Evolutionary conservation across 2,113 vertebrate genomes (phyloP).

Genomic region (Oryzias javanicus): DNA sequence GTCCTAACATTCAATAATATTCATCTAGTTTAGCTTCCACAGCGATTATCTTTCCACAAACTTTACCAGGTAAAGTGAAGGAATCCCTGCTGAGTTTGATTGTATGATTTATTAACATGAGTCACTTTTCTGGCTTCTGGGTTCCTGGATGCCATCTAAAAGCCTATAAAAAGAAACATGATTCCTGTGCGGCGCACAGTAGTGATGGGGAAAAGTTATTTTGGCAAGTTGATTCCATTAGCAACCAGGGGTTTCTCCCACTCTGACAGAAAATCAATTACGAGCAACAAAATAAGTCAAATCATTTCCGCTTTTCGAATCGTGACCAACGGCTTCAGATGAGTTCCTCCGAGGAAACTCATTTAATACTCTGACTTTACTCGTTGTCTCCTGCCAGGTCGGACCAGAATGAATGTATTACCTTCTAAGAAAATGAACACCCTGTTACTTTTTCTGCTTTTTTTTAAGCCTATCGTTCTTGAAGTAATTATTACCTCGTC

Average conservation of each 20-base stretch:
- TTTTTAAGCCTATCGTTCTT: conserved; percentile 7
- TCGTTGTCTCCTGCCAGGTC: conserved; percentile 29
- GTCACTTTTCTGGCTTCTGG: too few species aligned
- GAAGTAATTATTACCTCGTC: conserved; percentile 15
- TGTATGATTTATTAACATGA: too few species aligned
- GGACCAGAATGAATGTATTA: conserved; percentile 29
- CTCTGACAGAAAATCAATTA: conserved; percentile 13
- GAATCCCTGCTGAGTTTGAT: too few species aligned
- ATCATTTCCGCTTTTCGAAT: conserved; percentile 30
- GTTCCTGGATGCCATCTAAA: too few species aligned
- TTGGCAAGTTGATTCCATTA: neutral
- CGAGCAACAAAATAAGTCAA: conserved; percentile 20
- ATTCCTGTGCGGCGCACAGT: neutral
- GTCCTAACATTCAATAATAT: too few species aligned
- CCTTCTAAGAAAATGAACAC: neutral
- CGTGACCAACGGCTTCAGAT: conserved; percentile 45
- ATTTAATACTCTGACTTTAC: conserved; percentile 38
- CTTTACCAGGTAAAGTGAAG: too few species aligned
- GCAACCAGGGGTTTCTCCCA: conserved; percentile 1
- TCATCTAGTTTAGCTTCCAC: too few species aligned
- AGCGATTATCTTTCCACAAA: too few species aligned
- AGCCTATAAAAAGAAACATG: neutral
- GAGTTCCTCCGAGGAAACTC: conserved; percentile 55
- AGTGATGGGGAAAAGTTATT: neutral
- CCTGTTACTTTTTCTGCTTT: conserved; percentile 25